Evolutionary conservation across 2,888 invertebrate species (phyloP).

Genomic region (Carabus problematicus): DNA sequence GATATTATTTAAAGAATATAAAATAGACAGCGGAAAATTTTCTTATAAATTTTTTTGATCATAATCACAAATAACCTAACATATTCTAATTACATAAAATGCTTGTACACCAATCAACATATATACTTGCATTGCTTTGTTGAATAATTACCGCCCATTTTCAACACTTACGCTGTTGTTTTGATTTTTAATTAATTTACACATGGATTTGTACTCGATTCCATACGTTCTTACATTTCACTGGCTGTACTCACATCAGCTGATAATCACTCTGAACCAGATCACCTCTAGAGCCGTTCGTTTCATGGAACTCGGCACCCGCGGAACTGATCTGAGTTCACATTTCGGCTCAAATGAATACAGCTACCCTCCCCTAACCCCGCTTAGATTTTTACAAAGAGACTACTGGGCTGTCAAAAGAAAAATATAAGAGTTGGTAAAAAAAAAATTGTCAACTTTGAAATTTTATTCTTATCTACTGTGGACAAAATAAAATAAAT

Average conservation of each 20-base stretch:
- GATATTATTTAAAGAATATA: conserved; percentile 40
- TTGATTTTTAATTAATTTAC: conserved; percentile 13
- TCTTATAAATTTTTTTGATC: conserved; percentile 17
- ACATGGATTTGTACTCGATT: conserved; percentile 19
- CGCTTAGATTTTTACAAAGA: conserved; percentile 19
- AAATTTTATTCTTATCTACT: conserved; percentile 26
- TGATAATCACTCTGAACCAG: too few species aligned
- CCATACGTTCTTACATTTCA: neutral
- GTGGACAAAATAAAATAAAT: conserved; percentile 1
- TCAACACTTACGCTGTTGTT: conserved; percentile 1
- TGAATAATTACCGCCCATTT: conserved; percentile 27
- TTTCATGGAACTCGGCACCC: neutral
- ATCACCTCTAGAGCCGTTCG: too few species aligned
- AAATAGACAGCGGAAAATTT: conserved; percentile 14
- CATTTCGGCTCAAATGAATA: neutral
- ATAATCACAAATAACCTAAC: conserved; percentile 12
- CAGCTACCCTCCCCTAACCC: too few species aligned
- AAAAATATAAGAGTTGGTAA: conserved; percentile 4
- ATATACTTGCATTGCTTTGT: conserved; percentile 32
- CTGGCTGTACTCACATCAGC: too few species aligned
- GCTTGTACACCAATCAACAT: conserved; percentile 9
- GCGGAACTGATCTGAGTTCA: neutral
- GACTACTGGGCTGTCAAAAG: conserved; percentile 39
- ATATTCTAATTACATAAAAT: neutral
- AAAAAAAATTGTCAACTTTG: conserved; percentile 13